These are phyloP conservation scores for Osmoderma eremita DNA, from an alignment of 2,888 invertebrate genomes.

Conservation along the genomic window DNA sequence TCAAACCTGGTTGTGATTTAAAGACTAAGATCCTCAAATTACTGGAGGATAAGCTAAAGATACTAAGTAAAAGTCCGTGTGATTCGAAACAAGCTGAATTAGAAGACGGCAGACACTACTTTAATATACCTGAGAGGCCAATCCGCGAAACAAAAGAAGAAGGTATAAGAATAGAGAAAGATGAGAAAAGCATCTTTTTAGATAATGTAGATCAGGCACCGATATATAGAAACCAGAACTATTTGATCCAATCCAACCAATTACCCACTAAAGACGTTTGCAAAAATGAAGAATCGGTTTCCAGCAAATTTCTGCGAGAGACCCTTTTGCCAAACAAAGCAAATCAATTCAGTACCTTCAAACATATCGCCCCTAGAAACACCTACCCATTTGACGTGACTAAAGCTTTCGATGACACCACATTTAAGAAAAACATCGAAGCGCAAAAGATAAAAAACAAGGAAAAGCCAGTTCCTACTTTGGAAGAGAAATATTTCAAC, in stretches of 20 bases:
- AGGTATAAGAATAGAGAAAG: slow-evolving; percentile 39
- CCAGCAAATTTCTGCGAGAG: neutral
- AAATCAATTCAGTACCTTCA: slow-evolving; percentile 30
- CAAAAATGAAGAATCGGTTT: neutral
- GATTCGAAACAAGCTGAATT: neutral
- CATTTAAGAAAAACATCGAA: slow-evolving; percentile 46
- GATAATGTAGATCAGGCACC: slow-evolving; percentile 18
- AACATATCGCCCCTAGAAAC: slow-evolving; percentile 5
- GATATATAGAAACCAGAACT: neutral
- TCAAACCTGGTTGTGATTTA: slow-evolving; percentile 58
- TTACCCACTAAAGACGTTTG: neutral
- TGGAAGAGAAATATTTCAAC: slow-evolving; percentile 35
- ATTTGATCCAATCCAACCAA: slow-evolving; percentile 8
- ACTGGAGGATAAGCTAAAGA: slow-evolving; percentile 53
- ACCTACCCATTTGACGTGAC: slow-evolving; percentile 40
- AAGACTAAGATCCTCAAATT: slow-evolving; percentile 57
- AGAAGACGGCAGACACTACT: neutral
- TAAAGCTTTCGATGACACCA: slow-evolving; percentile 44
- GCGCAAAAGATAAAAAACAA: slow-evolving; percentile 38
- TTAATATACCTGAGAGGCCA: slow-evolving; percentile 4
- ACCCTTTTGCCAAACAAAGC: slow-evolving; percentile 1
- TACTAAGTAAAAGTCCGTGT: neutral
- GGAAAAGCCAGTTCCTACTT: slow-evolving; percentile 21
- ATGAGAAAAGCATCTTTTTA: slow-evolving; percentile 33
- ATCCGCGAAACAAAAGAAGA: neutral